phyloP scores from a whole-genome alignment of 2,797 vertebrate genomes.

The Lophius americanus region DNA sequence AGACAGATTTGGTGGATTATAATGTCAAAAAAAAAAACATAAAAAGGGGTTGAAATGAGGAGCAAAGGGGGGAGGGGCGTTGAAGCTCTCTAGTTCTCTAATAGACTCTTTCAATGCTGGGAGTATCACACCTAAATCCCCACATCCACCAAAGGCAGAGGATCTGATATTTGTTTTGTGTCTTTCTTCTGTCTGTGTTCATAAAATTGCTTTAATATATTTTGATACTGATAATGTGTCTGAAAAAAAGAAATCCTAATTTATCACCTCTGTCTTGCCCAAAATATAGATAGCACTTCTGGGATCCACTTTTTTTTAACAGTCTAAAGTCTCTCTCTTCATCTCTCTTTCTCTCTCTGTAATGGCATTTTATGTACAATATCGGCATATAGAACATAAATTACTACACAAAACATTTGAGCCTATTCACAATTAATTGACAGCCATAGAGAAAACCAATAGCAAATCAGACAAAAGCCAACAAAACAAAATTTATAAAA shows the following conservation, averaged over 20 bases:
- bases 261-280: conserved; percentile 55
- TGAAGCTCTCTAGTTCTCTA: conserved; percentile 31
- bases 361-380: conserved; percentile 88
- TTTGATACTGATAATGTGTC: conserved; percentile 71
- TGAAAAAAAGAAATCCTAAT: conserved; percentile 65
- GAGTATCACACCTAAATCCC: conserved; percentile 28
- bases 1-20: conserved; percentile 5
- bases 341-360: conserved; percentile 70
- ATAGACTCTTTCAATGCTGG: conserved; percentile 26
- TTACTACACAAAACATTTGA: conserved; percentile 82
- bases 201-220: conserved; percentile 76
- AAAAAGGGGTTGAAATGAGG: conserved; percentile 19
- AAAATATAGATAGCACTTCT: conserved; percentile 79
- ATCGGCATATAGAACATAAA: conserved; percentile 88
- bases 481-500: conserved; percentile 39
- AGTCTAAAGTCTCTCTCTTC: conserved; percentile 82
- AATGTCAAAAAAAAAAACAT: neutral
- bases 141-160: conserved; percentile 47
- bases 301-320: conserved; percentile 75
- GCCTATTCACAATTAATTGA: conserved; percentile 87
- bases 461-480: conserved; percentile 66
- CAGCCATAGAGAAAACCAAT: conserved; percentile 74
- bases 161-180: conserved; percentile 67
- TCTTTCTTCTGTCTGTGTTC: conserved; percentile 56
- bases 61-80: neutral